phyloP scores from a whole-genome alignment of 2,888 invertebrate genomes.

The Yponomeuta evonymella region DNA sequence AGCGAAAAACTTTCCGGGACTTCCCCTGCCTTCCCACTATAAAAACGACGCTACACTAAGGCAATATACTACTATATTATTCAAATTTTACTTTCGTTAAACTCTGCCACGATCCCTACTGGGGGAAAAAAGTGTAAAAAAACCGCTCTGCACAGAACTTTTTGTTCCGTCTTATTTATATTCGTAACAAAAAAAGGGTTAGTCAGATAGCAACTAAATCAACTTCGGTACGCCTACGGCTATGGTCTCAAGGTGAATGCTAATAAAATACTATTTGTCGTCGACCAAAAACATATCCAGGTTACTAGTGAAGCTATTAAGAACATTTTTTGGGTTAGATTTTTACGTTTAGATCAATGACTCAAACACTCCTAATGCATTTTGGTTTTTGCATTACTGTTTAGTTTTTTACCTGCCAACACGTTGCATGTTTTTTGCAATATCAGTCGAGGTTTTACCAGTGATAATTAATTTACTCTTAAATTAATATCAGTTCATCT shows the following conservation, averaged over 20 bases:
- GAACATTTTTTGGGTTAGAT: constrained; percentile 23
- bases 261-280: constrained; percentile 54
- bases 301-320: constrained; percentile 40
- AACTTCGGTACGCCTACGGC: constrained; percentile 64
- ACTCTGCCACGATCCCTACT: constrained; percentile 49
- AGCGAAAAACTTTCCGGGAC: constrained; percentile 15
- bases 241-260: constrained; percentile 59
- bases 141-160: constrained; percentile 35
- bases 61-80: constrained; percentile 61
- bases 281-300: constrained; percentile 40
- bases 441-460: neutral
- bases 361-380: neutral
- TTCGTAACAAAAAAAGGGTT: constrained; percentile 73
- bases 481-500: neutral
- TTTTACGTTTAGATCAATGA: neutral
- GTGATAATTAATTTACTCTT: neutral
- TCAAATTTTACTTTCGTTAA: constrained; percentile 66
- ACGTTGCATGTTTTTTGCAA: constrained; percentile 28
- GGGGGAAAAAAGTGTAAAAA: constrained; percentile 41
- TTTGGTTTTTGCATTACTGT: constrained; percentile 12
- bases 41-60: constrained; percentile 45
- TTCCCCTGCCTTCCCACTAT: constrained; percentile 8
- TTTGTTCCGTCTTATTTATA: constrained; percentile 67
- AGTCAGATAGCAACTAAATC: constrained; percentile 71
- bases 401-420: constrained; percentile 27